These are phyloP conservation scores for Periphyllus acericola DNA, from an alignment of 2,888 invertebrate species.

Conservation along the genomic window DNA sequence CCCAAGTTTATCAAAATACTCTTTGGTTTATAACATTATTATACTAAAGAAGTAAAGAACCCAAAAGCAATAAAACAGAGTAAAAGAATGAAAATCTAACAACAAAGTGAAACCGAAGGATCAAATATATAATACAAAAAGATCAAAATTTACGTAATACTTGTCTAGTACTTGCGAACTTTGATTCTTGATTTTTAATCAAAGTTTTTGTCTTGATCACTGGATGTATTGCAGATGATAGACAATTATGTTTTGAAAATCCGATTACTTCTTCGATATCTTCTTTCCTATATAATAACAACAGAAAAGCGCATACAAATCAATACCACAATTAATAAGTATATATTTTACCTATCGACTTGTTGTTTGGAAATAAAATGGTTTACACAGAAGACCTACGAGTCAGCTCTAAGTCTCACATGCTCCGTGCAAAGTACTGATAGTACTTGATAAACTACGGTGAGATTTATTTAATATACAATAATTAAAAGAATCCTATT, in stretches of 20 bases:
- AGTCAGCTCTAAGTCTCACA: too few species aligned
- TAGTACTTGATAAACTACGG: too few species aligned
- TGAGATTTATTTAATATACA: too few species aligned
- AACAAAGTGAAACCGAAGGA: background rate
- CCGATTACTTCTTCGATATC: constrained; percentile 50
- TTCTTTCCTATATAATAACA: constrained; percentile 16
- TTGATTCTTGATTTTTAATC: background rate
- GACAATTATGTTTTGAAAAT: constrained; percentile 35
- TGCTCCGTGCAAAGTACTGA: too few species aligned
- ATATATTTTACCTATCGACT: background rate
- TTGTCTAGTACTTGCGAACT: background rate
- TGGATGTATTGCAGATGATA: constrained; percentile 36
- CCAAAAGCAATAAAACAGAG: too few species aligned
- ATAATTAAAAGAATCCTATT: too few species aligned
- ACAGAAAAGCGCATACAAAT: background rate
- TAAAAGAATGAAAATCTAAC: background rate
- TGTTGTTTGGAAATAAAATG: background rate
- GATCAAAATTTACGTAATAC: background rate
- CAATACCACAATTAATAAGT: background rate
- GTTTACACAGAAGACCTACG: too few species aligned
- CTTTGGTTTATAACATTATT: background rate
- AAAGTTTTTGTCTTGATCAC: background rate
- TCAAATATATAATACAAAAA: background rate
- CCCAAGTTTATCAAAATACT: too few species aligned
- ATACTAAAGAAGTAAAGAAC: background rate